Evolutionary conservation across 2,797 vertebrate species (phyloP), one percentile per base, ranked within the genome.

Genomic region (Propithecus deckenii): DNA sequence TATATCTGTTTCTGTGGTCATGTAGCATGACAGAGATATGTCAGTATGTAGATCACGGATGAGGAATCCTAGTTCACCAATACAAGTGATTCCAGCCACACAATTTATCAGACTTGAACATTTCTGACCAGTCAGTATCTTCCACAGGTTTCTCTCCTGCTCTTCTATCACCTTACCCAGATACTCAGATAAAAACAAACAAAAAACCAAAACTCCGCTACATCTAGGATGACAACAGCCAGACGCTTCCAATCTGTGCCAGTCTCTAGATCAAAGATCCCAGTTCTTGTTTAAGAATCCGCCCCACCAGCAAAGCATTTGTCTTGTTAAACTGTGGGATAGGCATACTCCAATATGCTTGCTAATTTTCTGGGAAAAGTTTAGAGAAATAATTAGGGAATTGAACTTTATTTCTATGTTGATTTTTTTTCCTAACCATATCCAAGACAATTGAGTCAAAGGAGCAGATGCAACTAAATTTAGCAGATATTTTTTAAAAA

Each of bases 201-300:
- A 71, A 74, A 75, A 52, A 2, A 14, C 8, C 14, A 13, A 63
- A 92, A 50, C 15, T 25, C 30, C 1, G 2, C n/a, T 32, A 8
- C 20, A 13, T n/a, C 8, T 2, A 35, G 67, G 20, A 81, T 52
- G 55, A 35, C 1, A 6, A 18, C 4, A 59, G 35, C 59, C 48
- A 63, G 55, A 65, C 32, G 1, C 32, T 50, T 55, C 74, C 67
- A 23, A 9, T 5, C 4, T 35, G 50, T 3, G 3, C 17, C 76
- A 25, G 5, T 15, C 59, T 46, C 52, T 63, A 92, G 52, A 43
- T 4, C 2, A 76, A 96, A 65, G 89, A 63, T 18, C 5, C 48
- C 41, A 11, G 2, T 4, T 97, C 74, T 93, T 95, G 86, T 95
- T 86, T 57, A 81, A 72, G 92, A 91, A 88, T 63, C 67, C 32